A percentile compares a stretch with the other conserved stretches of the same genome.
Conservation (phyloP, 2,797 vertebrate genomes). For the Lagocephalus sceleratus region DNA sequence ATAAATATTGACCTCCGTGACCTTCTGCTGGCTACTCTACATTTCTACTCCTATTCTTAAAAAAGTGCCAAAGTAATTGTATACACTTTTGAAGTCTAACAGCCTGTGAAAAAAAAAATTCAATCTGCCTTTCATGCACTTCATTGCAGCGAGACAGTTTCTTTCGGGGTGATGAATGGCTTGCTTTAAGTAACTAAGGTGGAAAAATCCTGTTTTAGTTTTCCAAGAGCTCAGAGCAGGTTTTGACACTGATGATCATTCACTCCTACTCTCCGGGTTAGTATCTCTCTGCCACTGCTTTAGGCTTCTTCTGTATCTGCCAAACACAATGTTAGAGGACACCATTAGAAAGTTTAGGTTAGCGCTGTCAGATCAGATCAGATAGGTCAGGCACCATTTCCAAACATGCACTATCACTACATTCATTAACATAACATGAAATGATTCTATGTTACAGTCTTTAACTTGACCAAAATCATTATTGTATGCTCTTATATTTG, state of each 20-base stretch:
- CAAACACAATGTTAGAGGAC: constrained; percentile 38
- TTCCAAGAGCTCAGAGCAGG: constrained; percentile 36
- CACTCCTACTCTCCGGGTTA: constrained; percentile 51
- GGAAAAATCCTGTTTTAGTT: constrained; percentile 54
- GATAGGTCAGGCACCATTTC: constrained; percentile 7
- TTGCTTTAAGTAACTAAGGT: constrained; percentile 48
- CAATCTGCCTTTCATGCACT: constrained; percentile 18
- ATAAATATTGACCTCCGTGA: not conserved
- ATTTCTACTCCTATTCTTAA: constrained; percentile 8
- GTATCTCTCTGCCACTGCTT: constrained; percentile 40
- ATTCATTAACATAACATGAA: constrained; percentile 8
- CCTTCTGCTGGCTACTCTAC: constrained; percentile 2
- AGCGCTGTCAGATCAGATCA: constrained; percentile 21
- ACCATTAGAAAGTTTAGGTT: constrained; percentile 35
- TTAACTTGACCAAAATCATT: too few species aligned
- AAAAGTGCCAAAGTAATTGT: constrained; percentile 22
- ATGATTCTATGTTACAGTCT: too few species aligned
- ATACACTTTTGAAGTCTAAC: constrained; percentile 21
- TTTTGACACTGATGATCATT: constrained; percentile 53
- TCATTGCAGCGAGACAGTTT: constrained; percentile 25
- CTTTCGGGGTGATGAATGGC: constrained; percentile 41
- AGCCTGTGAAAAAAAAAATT: constrained; percentile 28
- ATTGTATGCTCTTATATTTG: not conserved
- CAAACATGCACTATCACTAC: constrained; percentile 17
- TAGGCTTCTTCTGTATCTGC: constrained; percentile 35